phyloP scores from a whole-genome alignment of 2,113 vertebrate genomes.

The Rattus rattus region DNA sequence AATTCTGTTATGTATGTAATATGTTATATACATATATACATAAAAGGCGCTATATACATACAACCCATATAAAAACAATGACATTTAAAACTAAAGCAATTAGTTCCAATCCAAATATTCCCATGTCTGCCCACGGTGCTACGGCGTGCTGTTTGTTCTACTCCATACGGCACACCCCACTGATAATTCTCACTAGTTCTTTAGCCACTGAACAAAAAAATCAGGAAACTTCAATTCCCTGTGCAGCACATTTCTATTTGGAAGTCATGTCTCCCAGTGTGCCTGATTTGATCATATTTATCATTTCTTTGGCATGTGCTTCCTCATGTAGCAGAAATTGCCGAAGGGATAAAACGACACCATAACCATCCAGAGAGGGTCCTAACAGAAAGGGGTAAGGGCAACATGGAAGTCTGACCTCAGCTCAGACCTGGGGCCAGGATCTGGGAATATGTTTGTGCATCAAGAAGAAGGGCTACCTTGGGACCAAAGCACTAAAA shows the following conservation, averaged over 20 bases:
- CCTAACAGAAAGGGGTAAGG: not conserved
- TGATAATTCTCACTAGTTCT: not conserved
- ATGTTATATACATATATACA: not conserved
- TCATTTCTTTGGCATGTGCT: not conserved
- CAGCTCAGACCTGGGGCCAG: not conserved
- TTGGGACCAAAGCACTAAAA: not conserved
- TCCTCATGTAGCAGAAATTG: slow-evolving; percentile 14
- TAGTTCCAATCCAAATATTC: not conserved
- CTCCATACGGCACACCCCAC: not conserved
- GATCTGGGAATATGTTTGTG: not conserved
- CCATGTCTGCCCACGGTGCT: not conserved
- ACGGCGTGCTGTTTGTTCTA: not conserved
- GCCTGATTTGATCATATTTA: not conserved
- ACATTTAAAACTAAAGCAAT: not conserved
- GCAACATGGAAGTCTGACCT: not conserved
- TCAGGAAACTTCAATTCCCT: not conserved
- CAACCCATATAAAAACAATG: not conserved
- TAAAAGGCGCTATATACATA: not conserved
- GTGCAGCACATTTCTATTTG: not conserved
- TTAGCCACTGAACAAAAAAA: not conserved
- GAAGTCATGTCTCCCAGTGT: not conserved
- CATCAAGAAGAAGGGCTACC: not conserved
- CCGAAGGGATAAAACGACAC: not conserved
- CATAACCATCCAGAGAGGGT: not conserved
- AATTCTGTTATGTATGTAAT: not conserved